phyloP scores from a whole-genome alignment of 1,140 invertebrate genomes.

The Drosophila albomicans region DNA sequence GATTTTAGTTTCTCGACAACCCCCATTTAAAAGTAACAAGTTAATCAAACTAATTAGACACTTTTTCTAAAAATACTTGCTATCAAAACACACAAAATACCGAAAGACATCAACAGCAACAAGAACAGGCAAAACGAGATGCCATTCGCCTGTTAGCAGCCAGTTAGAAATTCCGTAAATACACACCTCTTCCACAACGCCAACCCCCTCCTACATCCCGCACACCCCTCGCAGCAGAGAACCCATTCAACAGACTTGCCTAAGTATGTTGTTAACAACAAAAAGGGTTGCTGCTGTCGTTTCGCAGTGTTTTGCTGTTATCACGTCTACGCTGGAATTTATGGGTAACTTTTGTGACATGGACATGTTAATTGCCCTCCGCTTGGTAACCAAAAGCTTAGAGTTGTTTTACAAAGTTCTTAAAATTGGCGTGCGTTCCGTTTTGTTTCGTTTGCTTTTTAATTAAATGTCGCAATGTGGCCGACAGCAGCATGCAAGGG shows the following conservation, averaged over 20 bases:
- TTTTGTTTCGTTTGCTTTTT: constrained; percentile 67
- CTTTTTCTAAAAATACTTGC: constrained; percentile 13
- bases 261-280: constrained; percentile 74
- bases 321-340: constrained; percentile 62
- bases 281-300: constrained; percentile 62
- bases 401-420: constrained; percentile 75
- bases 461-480: constrained; percentile 71
- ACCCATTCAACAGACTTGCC: constrained; percentile 3
- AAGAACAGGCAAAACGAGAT: constrained; percentile 38
- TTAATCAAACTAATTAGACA: constrained; percentile 79
- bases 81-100: constrained; percentile 19
- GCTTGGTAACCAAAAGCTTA: constrained; percentile 47
- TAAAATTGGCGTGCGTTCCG: constrained; percentile 70
- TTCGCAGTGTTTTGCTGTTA: constrained; percentile 23
- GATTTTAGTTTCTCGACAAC: background rate
- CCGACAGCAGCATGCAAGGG: no score
- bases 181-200: background rate
- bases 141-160: constrained; percentile 54
- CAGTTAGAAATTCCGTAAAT: constrained; percentile 73
- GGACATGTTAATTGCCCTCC: constrained; percentile 76
- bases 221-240: constrained; percentile 5
- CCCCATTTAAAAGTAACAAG: constrained; percentile 48
- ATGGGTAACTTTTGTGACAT: constrained; percentile 69
- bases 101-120: constrained; percentile 24
- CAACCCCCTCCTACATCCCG: background rate